Evolutionary conservation across 1,140 invertebrate species (phyloP).

Genomic region (Globodera ellingtonae): DNA sequence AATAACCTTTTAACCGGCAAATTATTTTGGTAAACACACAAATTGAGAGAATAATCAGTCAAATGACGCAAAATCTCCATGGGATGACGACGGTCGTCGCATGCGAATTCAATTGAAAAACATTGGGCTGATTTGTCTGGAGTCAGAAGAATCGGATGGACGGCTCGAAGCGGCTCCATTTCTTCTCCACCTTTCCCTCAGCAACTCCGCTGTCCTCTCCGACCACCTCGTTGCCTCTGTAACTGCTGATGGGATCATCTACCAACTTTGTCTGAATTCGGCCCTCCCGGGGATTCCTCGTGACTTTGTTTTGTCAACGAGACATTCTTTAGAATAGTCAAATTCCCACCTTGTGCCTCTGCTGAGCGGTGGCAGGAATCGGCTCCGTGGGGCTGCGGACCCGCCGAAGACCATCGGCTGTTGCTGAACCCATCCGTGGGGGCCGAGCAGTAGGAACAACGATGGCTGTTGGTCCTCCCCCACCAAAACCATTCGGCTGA

Average conservation of each 20-base stretch:
- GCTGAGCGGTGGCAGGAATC: background rate
- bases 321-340: too few relatives aligned
- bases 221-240: background rate
- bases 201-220: background rate
- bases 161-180: slow-evolving; percentile 5
- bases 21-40: background rate
- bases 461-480: background rate
- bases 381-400: background rate
- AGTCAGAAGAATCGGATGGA: slow-evolving; percentile 7
- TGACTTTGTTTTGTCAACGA: too few relatives aligned
- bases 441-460: background rate
- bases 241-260: background rate
- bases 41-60: background rate
- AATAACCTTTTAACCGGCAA: slow-evolving; percentile 31
- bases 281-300: too few relatives aligned
- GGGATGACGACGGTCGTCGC: background rate
- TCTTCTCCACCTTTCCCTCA: slow-evolving; percentile 2
- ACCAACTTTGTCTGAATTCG: too few relatives aligned
- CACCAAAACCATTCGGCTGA: background rate
- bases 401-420: background rate
- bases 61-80: background rate
- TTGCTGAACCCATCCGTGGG: background rate
- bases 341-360: background rate
- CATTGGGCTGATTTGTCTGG: background rate
- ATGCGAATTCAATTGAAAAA: background rate